Evolutionary conservation across 2,888 invertebrate species (phyloP).

Genomic region (Adelognathus sp.): DNA sequence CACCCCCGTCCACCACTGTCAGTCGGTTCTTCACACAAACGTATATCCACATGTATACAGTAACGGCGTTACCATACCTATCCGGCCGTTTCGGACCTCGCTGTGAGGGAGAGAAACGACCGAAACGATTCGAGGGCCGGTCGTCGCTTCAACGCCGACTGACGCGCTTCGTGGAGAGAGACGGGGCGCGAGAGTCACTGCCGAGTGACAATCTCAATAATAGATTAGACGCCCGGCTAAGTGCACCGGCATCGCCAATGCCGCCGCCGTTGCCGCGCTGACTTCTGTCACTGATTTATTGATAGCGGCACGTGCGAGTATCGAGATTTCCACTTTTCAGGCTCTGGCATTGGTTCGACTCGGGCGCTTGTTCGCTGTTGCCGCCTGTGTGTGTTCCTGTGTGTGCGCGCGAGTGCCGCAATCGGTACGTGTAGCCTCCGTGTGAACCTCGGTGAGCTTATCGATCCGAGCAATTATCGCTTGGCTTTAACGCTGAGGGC

Average conservation of each 20-base stretch:
- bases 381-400: not conserved
- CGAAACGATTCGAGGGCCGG: constrained; percentile 5
- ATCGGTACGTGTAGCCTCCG: too few species aligned
- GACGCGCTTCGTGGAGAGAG: constrained; percentile 65
- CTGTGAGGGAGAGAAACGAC: not conserved
- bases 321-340: constrained; percentile 72
- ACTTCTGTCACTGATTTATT: constrained; percentile 72
- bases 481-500: constrained; percentile 53
- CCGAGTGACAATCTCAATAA: constrained; percentile 77
- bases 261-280: constrained; percentile 39
- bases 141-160: constrained; percentile 68
- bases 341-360: constrained; percentile 44
- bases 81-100: constrained; percentile 1
- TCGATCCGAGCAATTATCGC: constrained; percentile 62
- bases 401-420: too few species aligned
- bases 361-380: constrained; percentile 42
- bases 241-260: constrained; percentile 68
- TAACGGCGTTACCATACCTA: not conserved
- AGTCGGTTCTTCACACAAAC: not conserved
- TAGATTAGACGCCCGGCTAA: constrained; percentile 78
- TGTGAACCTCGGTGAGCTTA: constrained; percentile 56
- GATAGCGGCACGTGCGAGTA: constrained; percentile 73
- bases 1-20: not conserved
- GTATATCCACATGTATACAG: not conserved
- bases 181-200: too few species aligned